Percentiles rank a stretch among this genome's conserved stretches.
These are phyloP conservation scores for Poeciliopsis prolifica DNA, from an alignment of 2,113 vertebrate species.

Conservation along the genomic window DNA sequence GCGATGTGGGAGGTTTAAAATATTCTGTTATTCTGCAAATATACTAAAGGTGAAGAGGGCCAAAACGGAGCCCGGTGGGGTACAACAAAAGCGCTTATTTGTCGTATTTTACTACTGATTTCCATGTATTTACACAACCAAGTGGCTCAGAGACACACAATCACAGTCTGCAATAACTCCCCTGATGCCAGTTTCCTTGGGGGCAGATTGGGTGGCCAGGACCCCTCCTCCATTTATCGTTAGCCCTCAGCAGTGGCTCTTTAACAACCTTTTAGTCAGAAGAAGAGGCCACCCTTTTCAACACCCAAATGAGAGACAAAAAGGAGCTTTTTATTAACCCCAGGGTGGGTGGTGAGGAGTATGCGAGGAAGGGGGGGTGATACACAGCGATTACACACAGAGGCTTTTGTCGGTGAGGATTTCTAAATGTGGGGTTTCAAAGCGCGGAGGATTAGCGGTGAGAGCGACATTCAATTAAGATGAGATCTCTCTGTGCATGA, in stretches of 20 bases:
- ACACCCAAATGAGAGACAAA: constrained; percentile 69
- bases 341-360: constrained; percentile 34
- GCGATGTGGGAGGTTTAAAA: constrained; percentile 61
- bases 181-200: constrained; percentile 52
- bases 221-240: constrained; percentile 24
- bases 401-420: constrained; percentile 68
- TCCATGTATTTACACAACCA: constrained; percentile 44
- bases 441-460: constrained; percentile 68
- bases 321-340: constrained; percentile 52
- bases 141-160: constrained; percentile 34
- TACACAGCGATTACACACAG: constrained; percentile 66
- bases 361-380: constrained; percentile 11
- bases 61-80: neutral
- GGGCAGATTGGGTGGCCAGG: constrained; percentile 41
- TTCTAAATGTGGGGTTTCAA: constrained; percentile 69
- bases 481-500: constrained; percentile 65
- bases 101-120: constrained; percentile 17
- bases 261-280: constrained; percentile 68
- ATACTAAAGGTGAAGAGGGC: constrained; percentile 27
- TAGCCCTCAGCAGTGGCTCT: constrained; percentile 52
- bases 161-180: constrained; percentile 21
- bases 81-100: constrained; percentile 15
- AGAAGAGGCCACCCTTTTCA: constrained; percentile 65
- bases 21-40: constrained; percentile 39
- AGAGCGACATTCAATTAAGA: constrained; percentile 82